Base-by-base conservation (phyloP, 1,140 invertebrate genomes). In the Reticulitermes speratus region DNA sequence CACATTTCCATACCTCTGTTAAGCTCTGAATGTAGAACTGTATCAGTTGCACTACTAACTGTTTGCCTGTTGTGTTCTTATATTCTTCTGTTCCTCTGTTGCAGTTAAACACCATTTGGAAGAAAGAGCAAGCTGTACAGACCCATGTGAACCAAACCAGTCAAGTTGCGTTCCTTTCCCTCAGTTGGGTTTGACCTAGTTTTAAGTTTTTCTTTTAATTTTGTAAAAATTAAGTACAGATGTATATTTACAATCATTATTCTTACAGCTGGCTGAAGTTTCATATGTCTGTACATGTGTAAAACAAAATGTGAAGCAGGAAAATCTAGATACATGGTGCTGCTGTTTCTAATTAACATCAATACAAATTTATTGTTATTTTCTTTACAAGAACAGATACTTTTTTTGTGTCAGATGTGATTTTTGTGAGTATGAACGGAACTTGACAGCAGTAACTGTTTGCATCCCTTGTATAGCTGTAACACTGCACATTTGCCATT, bases 141-240 rank as follows among this genome's bases (percentile, higher is more conserved):
- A 75, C 65, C 59, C 25, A n/a, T 11, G 65, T n/a, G 65, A 75
- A 25, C n/a, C 25, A 19, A n/a, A 14, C 65, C 65, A 75, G 65
- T 75, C 65, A 30, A 75, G 65, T 75, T 75, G 65, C 65, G 65
- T 75, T 75, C 65, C 65, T 75, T n/a, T 75, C 65, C 65, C 14
- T 55, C 11, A 0, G n/a, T 12, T 75, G n/a, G 25, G 1, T 75
- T 75, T 75, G 7, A 7, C 9, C 7, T 75, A 38, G 25, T 75
- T 11, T 16, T 75, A 11, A 75, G 65, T 75, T 75, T 75, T 75
- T 75, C 3, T 55, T 55, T 19, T 21, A 55, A 55, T 16, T 21
- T 16, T 75, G 1, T 16, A 75, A 75, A 9, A 25, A 30, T 65
- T 75, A 30, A n/a, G 25, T 75, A 30, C 38, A 38, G 38, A 38